Evolutionary conservation across 2,888 invertebrate genomes (phyloP).

Genomic region (Athalia cordata): DNA sequence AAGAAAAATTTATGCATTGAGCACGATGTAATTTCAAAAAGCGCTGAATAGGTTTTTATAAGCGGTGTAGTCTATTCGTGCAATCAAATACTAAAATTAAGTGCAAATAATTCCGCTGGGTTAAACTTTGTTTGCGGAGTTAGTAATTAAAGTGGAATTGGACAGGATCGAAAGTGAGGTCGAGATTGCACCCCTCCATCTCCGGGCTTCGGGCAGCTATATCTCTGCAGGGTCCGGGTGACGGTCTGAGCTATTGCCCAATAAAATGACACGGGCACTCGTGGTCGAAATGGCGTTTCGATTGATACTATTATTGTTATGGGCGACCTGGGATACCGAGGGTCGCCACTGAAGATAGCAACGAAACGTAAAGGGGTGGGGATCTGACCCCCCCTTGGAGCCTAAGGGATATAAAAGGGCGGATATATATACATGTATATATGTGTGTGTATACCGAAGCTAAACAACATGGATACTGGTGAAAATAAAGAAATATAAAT

Average conservation of each 20-base stretch:
- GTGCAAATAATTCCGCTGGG: not conserved
- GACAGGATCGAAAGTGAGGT: conserved; percentile 12
- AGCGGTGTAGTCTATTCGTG: no score
- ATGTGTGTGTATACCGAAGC: no score
- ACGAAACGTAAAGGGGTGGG: conserved; percentile 12
- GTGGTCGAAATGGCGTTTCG: conserved; percentile 67
- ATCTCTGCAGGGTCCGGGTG: conserved; percentile 55
- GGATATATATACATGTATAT: not conserved
- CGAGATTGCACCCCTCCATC: no score
- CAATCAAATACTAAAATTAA: not conserved
- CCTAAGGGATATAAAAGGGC: conserved; percentile 42
- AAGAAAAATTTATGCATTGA: no score
- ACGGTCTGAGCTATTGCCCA: conserved; percentile 69
- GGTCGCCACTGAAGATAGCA: conserved; percentile 36
- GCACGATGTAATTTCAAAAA: not conserved
- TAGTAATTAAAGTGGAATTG: conserved; percentile 44
- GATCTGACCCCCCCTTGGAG: not conserved
- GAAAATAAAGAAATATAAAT: no score
- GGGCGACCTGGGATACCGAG: conserved; percentile 52
- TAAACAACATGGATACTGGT: no score
- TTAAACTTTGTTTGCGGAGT: conserved; percentile 47
- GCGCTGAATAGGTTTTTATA: not conserved
- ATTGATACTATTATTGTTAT: conserved; percentile 70
- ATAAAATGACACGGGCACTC: conserved; percentile 69
- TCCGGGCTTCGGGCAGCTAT: no score